Conservation (phyloP, 2,113 vertebrate genomes). For the Cairina moschata region DNA sequence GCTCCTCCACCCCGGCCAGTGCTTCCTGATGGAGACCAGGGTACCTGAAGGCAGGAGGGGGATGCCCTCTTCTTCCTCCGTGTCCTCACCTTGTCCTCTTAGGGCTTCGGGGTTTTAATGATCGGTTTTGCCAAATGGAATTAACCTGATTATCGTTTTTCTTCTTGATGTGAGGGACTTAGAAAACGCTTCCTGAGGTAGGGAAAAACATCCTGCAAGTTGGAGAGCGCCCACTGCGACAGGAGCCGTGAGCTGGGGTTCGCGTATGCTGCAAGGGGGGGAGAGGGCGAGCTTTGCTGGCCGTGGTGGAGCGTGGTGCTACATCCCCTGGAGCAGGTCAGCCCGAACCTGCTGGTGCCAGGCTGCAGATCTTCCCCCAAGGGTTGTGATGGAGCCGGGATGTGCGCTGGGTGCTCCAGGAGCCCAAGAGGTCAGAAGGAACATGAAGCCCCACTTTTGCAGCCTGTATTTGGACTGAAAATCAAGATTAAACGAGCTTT, state of each 20-base stretch:
- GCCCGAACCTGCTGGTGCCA: fast-evolving
- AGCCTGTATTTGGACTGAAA: background rate
- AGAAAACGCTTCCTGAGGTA: background rate
- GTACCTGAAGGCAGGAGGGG: background rate
- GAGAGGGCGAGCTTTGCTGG: background rate
- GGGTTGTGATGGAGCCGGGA: background rate
- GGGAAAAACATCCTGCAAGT: background rate
- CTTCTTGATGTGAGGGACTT: background rate
- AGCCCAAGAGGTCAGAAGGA: background rate
- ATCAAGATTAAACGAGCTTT: background rate
- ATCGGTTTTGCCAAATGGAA: background rate
- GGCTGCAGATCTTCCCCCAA: background rate
- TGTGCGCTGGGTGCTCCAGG: fast-evolving
- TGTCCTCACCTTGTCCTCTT: background rate
- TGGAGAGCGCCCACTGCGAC: background rate
- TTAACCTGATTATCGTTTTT: background rate
- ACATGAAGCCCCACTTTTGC: background rate
- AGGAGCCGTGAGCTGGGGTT: fast-evolving
- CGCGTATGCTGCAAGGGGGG: fast-evolving
- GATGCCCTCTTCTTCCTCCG: fast-evolving
- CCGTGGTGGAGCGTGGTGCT: background rate
- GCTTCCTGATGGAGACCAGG: background rate
- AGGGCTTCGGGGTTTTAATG: background rate
- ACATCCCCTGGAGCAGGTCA: background rate
- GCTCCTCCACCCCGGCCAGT: background rate